phyloP scores from a whole-genome alignment of 2,888 invertebrate species.

The Eupelmus urozonus region DNA sequence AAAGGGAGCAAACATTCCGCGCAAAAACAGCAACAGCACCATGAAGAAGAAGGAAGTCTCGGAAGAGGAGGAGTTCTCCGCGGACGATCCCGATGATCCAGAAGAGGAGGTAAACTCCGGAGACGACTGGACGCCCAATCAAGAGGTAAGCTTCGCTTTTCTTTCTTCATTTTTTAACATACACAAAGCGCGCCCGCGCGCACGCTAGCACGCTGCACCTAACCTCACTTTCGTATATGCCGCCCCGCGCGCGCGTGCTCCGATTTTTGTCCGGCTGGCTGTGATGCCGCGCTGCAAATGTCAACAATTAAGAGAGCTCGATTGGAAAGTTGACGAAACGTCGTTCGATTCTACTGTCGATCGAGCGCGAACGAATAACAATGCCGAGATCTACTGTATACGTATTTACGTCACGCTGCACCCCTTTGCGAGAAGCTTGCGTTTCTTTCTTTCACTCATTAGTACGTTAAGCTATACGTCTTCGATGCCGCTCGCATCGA shows the following conservation, averaged over 20 bases:
- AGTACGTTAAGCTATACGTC: too few species aligned
- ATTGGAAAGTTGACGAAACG: not conserved
- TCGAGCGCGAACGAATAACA: too few species aligned
- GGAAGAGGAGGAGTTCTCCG: constrained; percentile 76
- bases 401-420: too few species aligned
- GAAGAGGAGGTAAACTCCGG: constrained; percentile 73
- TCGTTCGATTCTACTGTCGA: too few species aligned
- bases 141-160: too few species aligned
- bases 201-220: constrained; percentile 13
- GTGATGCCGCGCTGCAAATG: too few species aligned
- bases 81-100: constrained; percentile 77
- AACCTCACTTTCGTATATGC: constrained; percentile 40
- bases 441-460: too few species aligned
- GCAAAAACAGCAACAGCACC: constrained; percentile 73
- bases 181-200: not conserved
- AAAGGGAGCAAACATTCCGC: constrained; percentile 71
- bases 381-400: too few species aligned
- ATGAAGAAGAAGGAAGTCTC: constrained; percentile 76
- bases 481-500: too few species aligned
- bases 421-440: too few species aligned
- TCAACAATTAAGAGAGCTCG: too few species aligned
- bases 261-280: not conserved
- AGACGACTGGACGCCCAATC: constrained; percentile 77
- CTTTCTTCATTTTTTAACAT: not conserved
- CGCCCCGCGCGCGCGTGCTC: not conserved